A percentile compares a stretch with the other conserved stretches of the same genome.
Evolutionary conservation across 2,113 vertebrate genomes (phyloP).

Genomic region (Elephantulus edwardii): DNA sequence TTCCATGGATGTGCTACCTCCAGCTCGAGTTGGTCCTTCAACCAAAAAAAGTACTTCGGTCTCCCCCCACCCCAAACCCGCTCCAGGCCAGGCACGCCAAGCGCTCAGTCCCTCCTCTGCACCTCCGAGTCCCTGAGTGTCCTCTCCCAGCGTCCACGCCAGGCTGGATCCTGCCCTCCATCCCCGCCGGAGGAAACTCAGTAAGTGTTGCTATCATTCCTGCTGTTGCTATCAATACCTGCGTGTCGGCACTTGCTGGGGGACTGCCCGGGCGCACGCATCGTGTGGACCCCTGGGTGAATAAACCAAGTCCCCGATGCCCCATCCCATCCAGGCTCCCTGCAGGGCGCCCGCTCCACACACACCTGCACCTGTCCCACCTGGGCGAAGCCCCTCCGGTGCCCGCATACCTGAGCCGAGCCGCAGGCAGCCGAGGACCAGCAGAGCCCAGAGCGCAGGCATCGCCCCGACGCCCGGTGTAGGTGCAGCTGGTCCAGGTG

Average conservation of each 20-base stretch:
- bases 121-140: not conserved
- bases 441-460: slow-evolving; percentile 58
- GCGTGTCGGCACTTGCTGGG: not conserved
- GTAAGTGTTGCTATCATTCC: not conserved
- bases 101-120: not conserved
- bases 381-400: not conserved
- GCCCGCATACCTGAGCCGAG: slow-evolving; percentile 44
- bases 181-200: not conserved
- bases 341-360: accelerated
- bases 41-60: not conserved
- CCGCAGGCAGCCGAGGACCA: slow-evolving; percentile 67
- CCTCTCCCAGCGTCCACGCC: not conserved
- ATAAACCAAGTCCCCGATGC: accelerated
- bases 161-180: not conserved
- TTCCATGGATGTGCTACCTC: too few relatives aligned
- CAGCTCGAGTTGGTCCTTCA: not conserved
- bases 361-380: not conserved
- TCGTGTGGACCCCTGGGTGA: not conserved
- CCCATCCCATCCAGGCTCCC: not conserved
- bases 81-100: too few relatives aligned
- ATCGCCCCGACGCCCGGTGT: not conserved
- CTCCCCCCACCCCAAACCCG: not conserved
- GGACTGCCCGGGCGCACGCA: not conserved
- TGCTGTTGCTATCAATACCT: not conserved
- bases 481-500: accelerated